Conservation (phyloP, 2,888 invertebrate genomes). For the Lasioglossum pauxillum region DNA sequence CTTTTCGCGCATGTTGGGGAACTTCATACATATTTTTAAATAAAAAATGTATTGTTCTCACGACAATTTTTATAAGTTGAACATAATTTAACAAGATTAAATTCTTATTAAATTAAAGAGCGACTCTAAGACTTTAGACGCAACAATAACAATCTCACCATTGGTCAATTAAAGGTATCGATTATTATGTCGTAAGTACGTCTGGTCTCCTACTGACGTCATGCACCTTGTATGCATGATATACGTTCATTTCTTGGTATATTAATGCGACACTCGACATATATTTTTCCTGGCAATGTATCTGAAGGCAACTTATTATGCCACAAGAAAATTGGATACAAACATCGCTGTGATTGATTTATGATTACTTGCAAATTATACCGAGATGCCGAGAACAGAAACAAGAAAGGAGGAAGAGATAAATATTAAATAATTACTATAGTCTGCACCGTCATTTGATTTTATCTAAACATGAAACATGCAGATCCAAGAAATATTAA, state of each 20-base stretch:
- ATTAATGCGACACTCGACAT: slow-evolving; percentile 51
- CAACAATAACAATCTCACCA: background rate
- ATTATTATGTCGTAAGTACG: background rate
- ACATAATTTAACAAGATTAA: background rate
- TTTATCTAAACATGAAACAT: background rate
- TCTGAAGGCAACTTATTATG: slow-evolving; percentile 12
- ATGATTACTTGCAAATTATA: background rate
- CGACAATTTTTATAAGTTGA: too few relatives aligned
- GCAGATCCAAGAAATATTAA: slow-evolving; percentile 1
- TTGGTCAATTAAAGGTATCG: background rate
- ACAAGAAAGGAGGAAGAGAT: slow-evolving; percentile 7
- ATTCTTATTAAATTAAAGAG: background rate
- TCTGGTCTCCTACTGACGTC: background rate
- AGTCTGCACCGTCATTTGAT: background rate
- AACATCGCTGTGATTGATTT: slow-evolving; percentile 13
- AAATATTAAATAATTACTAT: background rate
- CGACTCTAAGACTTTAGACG: too few relatives aligned
- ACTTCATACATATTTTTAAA: too few relatives aligned
- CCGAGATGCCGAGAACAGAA: background rate
- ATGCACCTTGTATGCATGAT: background rate
- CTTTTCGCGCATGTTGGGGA: too few relatives aligned
- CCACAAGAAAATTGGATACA: slow-evolving; percentile 17
- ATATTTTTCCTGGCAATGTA: slow-evolving; percentile 34
- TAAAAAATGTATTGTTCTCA: too few relatives aligned
- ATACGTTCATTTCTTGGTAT: slow-evolving; percentile 9